Base-by-base conservation (phyloP, 2,888 invertebrate species). In the Agrochola lychnidis region DNA sequence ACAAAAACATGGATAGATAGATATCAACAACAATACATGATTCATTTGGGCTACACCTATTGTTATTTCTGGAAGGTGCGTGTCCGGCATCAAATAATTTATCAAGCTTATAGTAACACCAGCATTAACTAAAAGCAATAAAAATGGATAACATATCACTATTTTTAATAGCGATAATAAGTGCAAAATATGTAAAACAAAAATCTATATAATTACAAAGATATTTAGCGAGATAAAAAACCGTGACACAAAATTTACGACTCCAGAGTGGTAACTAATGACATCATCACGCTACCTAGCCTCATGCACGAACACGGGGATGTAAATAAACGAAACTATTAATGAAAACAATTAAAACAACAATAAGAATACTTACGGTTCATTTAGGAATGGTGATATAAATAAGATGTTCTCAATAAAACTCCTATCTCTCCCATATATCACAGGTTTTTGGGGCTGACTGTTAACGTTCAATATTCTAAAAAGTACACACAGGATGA, bases 391-490 rank as follows among this genome's bases (percentile, higher is more conserved):
- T 53, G 98, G 98, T 82, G 98, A 98, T 88, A 98, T 98, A 94
- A 98, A 98, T 88, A 98, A 97, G 78, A 98, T 97, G 84, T 98
- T 98, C 90, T 98, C 97, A 86, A 98, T 97, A 94, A 99, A 98
- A 88, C 97, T 97, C 90, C 97, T 97, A 95, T 98, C 98, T 91
- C 97, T 97, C 93, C 98, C 98, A 95, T 97, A 98, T 81, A 99
- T 97, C 90, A 97, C 97, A 79, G 98, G 98, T 94, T 98, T 98
- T 90, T 98, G 97, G 56, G 98, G 98, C 92, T 98, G 98, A 91
- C 98, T 98, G 95, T 98, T 98, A 82, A 98, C 98, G 94, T 98
- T 98, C 88, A 98, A 95, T 93, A 98, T 98, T 93, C 98, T 97
- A 93, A 98, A 98, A 87, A 98, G 97, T 90, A 98, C 97, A 95